Percentiles rank a stretch among this genome's conserved stretches.
Evolutionary conservation across 2,113 vertebrate genomes (phyloP).

Genomic region (Lynx canadensis): DNA sequence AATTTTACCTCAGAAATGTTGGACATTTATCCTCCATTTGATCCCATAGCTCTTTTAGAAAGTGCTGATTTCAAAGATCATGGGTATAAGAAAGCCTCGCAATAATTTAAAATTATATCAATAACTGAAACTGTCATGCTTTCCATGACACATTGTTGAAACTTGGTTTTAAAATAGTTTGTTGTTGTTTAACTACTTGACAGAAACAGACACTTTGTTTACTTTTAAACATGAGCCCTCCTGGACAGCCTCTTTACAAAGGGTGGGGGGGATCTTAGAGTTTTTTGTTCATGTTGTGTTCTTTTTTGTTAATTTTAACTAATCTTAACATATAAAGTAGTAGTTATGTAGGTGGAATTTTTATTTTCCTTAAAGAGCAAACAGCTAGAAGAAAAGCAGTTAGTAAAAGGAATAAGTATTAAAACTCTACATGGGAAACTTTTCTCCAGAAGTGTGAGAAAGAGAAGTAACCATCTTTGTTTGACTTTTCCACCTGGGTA

Average conservation of each 20-base stretch:
- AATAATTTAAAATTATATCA: not conserved
- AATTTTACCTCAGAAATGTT: not conserved
- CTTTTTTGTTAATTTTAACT: slow-evolving; percentile 4
- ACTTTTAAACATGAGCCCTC: not conserved
- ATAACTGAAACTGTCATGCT: not conserved
- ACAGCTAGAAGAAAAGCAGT: slow-evolving; percentile 5
- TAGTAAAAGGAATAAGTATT: not conserved
- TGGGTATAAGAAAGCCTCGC: not conserved
- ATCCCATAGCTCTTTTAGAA: not conserved
- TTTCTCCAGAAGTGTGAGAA: not conserved
- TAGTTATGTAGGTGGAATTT: not conserved
- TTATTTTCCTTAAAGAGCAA: slow-evolving; percentile 33
- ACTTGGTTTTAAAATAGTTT: slow-evolving; percentile 36
- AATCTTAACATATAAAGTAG: not conserved
- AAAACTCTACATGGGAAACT: slow-evolving; percentile 15
- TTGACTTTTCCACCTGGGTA: not conserved
- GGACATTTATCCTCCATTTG: not conserved
- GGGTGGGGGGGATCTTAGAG: not conserved
- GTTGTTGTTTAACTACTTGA: not conserved
- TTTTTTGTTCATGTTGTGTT: not conserved
- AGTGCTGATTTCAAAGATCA: slow-evolving; percentile 35
- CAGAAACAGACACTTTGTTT: not conserved
- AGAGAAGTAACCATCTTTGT: not conserved
- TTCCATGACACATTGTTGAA: slow-evolving; percentile 3
- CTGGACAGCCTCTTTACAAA: not conserved